Evolutionary conservation across 1,140 invertebrate genomes (phyloP).

Genomic region (Diorhabda carinulata): DNA sequence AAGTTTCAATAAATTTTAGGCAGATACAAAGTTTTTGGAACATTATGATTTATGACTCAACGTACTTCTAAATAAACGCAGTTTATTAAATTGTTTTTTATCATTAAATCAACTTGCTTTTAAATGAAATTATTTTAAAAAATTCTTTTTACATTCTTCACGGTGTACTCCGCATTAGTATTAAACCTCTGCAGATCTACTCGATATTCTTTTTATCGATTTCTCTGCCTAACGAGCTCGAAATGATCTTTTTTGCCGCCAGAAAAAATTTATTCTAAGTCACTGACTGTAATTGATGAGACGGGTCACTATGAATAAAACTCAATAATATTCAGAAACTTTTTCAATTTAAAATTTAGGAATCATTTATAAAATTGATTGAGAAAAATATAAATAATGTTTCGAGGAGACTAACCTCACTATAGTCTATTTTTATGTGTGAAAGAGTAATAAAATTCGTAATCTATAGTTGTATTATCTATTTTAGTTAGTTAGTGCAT

Average conservation of each 20-base stretch:
- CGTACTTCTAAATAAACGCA: too few species aligned
- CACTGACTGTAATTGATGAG: slow-evolving; percentile 8
- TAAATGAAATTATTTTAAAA: too few species aligned
- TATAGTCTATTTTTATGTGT: too few species aligned
- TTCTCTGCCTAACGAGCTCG: slow-evolving; percentile 6
- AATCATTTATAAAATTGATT: neutral
- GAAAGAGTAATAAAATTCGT: too few species aligned
- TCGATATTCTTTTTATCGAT: slow-evolving; percentile 5
- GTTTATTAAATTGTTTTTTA: too few species aligned
- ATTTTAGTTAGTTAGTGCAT: too few species aligned
- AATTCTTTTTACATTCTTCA: neutral
- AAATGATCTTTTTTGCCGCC: slow-evolving; percentile 7
- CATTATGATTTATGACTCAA: too few species aligned
- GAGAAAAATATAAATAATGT: neutral
- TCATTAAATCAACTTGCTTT: too few species aligned
- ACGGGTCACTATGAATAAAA: slow-evolving; percentile 7
- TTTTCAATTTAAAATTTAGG: slow-evolving; percentile 12
- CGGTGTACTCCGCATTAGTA: neutral
- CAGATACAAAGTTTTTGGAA: too few species aligned
- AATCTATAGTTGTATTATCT: too few species aligned
- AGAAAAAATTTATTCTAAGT: slow-evolving; percentile 12
- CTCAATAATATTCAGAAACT: slow-evolving; percentile 5
- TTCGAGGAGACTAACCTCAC: too few species aligned
- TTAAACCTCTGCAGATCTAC: slow-evolving; percentile 3
- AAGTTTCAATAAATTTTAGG: too few species aligned